These are phyloP conservation scores for Perca fluviatilis DNA, from an alignment of 2,113 vertebrate genomes.

Conservation along the genomic window DNA sequence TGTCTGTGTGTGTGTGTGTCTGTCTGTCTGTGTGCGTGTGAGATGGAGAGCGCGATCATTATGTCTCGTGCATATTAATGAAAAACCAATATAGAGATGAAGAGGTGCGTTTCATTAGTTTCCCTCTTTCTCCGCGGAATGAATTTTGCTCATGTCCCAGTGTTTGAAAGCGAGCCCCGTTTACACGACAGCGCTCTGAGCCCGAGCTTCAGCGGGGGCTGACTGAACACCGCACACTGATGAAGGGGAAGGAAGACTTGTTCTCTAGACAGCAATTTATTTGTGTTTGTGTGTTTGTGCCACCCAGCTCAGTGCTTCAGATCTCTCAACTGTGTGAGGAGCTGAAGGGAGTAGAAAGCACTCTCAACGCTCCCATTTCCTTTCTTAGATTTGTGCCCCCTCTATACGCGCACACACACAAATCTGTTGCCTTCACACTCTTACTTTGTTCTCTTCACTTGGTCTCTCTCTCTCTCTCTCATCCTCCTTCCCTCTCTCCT, in stretches of 20 bases:
- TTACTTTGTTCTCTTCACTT: conserved; percentile 51
- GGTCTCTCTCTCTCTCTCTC: conserved; percentile 38
- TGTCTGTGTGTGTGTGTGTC: conserved; percentile 26
- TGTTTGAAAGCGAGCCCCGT: conserved; percentile 63
- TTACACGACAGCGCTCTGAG: conserved; percentile 63
- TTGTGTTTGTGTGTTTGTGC: conserved; percentile 75
- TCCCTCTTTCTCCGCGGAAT: conserved; percentile 48
- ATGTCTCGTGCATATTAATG: conserved; percentile 72
- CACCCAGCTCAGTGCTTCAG: conserved; percentile 72
- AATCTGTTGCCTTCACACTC: conserved; percentile 30
- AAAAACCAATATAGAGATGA: conserved; percentile 73
- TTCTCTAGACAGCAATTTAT: conserved; percentile 73
- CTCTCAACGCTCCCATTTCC: conserved; percentile 69
- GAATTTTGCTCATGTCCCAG: conserved; percentile 50
- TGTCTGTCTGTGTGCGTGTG: conserved; percentile 33
- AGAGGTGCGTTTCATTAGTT: conserved; percentile 68
- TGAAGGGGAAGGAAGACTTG: conserved; percentile 68
- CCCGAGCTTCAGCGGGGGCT: conserved; percentile 50
- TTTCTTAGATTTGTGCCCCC: conserved; percentile 56
- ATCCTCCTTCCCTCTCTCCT: conserved; percentile 23
- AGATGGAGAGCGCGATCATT: conserved; percentile 58
- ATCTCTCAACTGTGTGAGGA: conserved; percentile 67
- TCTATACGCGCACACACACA: not conserved
- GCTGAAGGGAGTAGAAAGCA: conserved; percentile 68
- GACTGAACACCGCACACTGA: conserved; percentile 67